These are phyloP conservation scores for Leptosomus discolor DNA, from an alignment of 2,113 vertebrate genomes.

Conservation along the genomic window DNA sequence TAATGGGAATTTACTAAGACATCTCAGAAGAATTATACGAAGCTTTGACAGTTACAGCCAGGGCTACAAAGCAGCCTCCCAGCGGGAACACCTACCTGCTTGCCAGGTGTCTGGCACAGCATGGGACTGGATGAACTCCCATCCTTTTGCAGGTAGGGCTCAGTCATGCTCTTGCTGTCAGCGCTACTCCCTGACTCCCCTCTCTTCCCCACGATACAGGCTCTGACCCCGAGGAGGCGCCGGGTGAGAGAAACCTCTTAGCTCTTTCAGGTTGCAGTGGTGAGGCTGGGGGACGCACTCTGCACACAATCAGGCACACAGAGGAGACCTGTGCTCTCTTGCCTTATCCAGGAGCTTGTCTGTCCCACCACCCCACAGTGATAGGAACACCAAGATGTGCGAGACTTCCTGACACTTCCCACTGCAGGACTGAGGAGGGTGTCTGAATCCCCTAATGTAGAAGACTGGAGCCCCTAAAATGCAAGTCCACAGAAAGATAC, in stretches of 20 bases:
- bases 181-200: neutral
- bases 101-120: neutral
- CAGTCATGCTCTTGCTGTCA: too few relatives aligned
- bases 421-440: rapidly evolving
- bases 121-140: neutral
- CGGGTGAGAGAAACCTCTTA: neutral
- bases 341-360: neutral
- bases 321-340: neutral
- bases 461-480: neutral
- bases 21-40: neutral
- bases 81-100: neutral
- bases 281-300: rapidly evolving
- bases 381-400: neutral
- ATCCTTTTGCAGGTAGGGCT: neutral
- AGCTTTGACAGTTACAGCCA: neutral
- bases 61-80: neutral
- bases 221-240: neutral
- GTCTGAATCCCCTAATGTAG: neutral
- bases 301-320: rapidly evolving
- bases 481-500: neutral
- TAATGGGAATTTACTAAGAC: neutral
- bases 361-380: neutral
- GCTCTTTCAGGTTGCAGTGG: neutral
- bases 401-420: neutral
- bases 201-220: neutral